Evolutionary conservation across 2,888 invertebrate genomes (phyloP).

Genomic region (Romanomermis culicivorax): DNA sequence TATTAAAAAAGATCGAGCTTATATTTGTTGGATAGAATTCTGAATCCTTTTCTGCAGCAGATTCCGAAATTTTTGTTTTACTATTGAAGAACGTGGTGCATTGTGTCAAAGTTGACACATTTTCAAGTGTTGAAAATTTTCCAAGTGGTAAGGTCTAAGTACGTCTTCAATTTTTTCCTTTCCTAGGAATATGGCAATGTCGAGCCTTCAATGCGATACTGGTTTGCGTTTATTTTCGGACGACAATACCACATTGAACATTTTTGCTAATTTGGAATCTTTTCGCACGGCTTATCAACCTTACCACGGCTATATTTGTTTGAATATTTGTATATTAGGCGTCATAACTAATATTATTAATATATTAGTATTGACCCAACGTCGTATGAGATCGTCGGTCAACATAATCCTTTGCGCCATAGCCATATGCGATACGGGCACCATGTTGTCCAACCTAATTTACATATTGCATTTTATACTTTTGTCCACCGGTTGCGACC

Average conservation of each 20-base stretch:
- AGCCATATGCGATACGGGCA: constrained; percentile 7
- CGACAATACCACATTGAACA: neutral
- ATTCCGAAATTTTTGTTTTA: too few relatives aligned
- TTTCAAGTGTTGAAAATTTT: too few relatives aligned
- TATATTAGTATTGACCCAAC: neutral
- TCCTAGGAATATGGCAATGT: too few relatives aligned
- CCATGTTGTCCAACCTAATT: constrained; percentile 5
- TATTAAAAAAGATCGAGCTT: too few relatives aligned
- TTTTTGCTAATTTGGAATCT: neutral
- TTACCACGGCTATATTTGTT: constrained; percentile 3
- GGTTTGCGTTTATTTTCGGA: neutral
- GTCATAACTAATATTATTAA: constrained; percentile 4
- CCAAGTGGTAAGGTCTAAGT: too few relatives aligned
- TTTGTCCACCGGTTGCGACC: neutral
- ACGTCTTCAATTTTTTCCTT: too few relatives aligned
- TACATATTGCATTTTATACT: constrained; percentile 2
- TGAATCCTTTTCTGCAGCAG: too few relatives aligned
- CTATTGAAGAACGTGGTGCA: too few relatives aligned
- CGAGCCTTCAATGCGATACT: neutral
- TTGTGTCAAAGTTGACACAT: too few relatives aligned
- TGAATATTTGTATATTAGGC: constrained; percentile 2
- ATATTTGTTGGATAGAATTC: too few relatives aligned
- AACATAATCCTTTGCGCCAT: constrained; percentile 5
- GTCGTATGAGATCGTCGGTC: constrained; percentile 5
- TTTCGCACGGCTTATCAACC: constrained; percentile 1